Evolutionary conservation across 2,888 invertebrate species (phyloP), one percentile per base, ranked within the genome.

Genomic region (Callyntrura guangdongensis): DNA sequence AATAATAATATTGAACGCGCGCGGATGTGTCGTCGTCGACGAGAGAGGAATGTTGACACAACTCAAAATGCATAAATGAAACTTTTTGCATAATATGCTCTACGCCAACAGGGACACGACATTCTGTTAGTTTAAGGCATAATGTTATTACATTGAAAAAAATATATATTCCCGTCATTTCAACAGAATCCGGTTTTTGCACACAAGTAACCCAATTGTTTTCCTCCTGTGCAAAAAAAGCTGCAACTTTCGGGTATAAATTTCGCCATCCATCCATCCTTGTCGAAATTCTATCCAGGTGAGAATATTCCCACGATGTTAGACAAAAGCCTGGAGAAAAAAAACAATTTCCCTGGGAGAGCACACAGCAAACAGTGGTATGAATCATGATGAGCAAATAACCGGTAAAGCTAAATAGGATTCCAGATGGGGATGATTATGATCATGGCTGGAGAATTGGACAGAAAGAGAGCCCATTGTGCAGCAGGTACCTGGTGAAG

Each of bases 261-360:
- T 36, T 49, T 25, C 6, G 4, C 12, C 14, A 22, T 0, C 25
- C 17, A 74, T 74, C 22, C 22, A 74, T 74, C 74, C 49, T 22
- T 74, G 74, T 74, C 74, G 9, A 53, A 74, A 74, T 22, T 49
- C 53, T 53, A 22, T 74, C 12, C 74, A 74, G 74, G 74, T 74
- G 74, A 74, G 49, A 49, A 74, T 74, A 49, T 74, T 74, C 74
- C 14, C 74, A 74, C 74, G 49, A 22, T 61, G 61, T n/a, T n/a
- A 64, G 59, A 59, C n/a, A 61, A 17, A 72, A 47, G n/a, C 36
- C 36, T 69, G 20, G 56, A 9, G 6, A 9, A 14, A 61, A 17
- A 61, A 61, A 17, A 61, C 9, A 61, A 1, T 53, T 53, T 53
- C 14, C 53, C 12, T 59, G n/a, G 0, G 4, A 64, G 22, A 22